Base-by-base conservation (phyloP, 2,797 vertebrate genomes). In the Perodicticus potto region DNA sequence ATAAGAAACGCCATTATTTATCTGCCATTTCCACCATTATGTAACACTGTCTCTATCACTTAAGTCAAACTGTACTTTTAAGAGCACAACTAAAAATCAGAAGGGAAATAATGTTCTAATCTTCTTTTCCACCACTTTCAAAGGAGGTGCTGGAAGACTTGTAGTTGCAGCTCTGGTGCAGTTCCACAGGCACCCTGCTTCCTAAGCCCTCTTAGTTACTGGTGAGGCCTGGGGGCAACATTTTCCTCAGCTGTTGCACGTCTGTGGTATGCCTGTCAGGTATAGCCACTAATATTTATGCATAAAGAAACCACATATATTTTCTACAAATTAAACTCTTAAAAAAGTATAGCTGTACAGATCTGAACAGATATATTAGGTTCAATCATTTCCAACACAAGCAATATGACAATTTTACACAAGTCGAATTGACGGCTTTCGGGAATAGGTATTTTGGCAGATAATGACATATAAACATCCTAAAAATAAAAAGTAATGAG, bases 401-500 rank as follows among this genome's bases (percentile, higher is more conserved):
- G 77, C 49, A 69, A 70, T 70, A 37, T 55, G 53, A 77, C 34
- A 89, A 55, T 81, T 89, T 89, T 49, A 94, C 10, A 63, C 6
- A 94, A 19, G 87, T 92, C 19, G 63, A 70, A 85, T 25, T 81
- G 81, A 81, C 0, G 74, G 86, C 49, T 91, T 86, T 94, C 61
- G 40, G 37, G 6, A 59, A n/a, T 1, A 69, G 86, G n/a, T 73
- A 37, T 34, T 83, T 74, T 77, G 72, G 77, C 74, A 85, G 63
- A 86, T 45, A 59, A 80, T 86, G 40, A 78, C 49, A 91, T 12
- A 4, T 6, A 70, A 87, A 55, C 13, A 27, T 89, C 53, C 95
- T 90, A 53, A 88, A 96, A 92, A 23, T 57, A 67, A 72, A 84
- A 86, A 65, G 20, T 27, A 67, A 27, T n/a, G 37, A 91, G 53